phyloP scores from a whole-genome alignment of 2,797 vertebrate genomes.

The Merluccius polli region DNA sequence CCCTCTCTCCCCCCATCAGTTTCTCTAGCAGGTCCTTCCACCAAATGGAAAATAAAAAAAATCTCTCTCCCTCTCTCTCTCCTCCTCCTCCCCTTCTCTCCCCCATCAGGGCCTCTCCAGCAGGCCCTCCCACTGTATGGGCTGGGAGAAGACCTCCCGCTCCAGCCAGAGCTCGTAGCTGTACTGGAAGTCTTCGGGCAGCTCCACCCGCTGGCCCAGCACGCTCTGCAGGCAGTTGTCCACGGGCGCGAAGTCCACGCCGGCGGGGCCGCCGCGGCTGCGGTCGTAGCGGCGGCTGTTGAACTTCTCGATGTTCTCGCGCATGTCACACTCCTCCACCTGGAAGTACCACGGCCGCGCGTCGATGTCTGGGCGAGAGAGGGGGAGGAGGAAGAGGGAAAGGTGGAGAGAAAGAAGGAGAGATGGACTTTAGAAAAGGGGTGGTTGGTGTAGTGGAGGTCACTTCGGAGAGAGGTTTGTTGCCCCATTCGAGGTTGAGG shows the following conservation, averaged over 20 bases:
- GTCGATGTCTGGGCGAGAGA: conserved; percentile 79
- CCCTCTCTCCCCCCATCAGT: not conserved
- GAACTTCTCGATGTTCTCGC: conserved; percentile 93
- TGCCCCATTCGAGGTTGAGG: too few species aligned
- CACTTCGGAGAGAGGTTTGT: too few species aligned
- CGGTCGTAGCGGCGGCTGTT: conserved; percentile 89
- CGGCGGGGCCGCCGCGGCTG: conserved; percentile 70
- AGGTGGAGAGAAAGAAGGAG: not conserved
- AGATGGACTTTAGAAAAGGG: not conserved
- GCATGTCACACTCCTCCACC: conserved; percentile 91
- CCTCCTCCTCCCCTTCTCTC: not conserved
- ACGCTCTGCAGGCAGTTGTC: conserved; percentile 98
- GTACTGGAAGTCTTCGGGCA: conserved; percentile 89
- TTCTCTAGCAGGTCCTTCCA: not conserved
- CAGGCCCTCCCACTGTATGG: conserved; percentile 94
- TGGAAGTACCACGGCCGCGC: conserved; percentile 97
- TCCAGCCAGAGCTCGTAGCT: conserved; percentile 98
- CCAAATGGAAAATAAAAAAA: too few species aligned
- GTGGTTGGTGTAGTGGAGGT: not conserved
- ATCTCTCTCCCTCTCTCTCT: not conserved
- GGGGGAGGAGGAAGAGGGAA: not conserved
- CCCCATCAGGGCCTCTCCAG: conserved; percentile 70
- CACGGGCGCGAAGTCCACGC: conserved; percentile 84
- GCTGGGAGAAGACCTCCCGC: conserved; percentile 93
- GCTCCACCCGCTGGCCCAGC: conserved; percentile 85